A percentile compares a stretch with the other conserved stretches of the same genome.
Evolutionary conservation across 2,797 vertebrate species (phyloP).

Genomic region (Lerista edwardsae): DNA sequence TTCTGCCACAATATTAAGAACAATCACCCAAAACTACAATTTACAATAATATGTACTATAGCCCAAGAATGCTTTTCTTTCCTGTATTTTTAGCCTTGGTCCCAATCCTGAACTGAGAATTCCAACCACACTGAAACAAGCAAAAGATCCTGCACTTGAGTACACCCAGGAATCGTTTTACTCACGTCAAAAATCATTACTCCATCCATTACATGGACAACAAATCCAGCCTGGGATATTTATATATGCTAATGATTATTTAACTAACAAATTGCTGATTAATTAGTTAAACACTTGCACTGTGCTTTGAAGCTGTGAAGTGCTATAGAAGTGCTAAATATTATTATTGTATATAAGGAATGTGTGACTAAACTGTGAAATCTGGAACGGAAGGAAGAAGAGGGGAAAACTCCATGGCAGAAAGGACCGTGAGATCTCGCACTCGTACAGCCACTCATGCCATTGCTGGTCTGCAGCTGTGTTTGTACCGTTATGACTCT

Average conservation of each 20-base stretch:
- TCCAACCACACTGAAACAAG: not conserved
- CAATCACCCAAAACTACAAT: not conserved
- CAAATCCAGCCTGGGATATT: conserved; percentile 41
- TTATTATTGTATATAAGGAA: conserved; percentile 35
- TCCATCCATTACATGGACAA: conserved; percentile 42
- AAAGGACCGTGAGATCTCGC: not conserved
- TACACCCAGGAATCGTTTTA: conserved; percentile 29
- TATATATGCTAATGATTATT: conserved; percentile 44
- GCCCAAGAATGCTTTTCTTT: not conserved
- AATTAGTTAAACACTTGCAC: conserved; percentile 49
- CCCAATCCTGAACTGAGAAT: not conserved
- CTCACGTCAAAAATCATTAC: conserved; percentile 33
- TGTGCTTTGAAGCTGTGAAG: conserved; percentile 32
- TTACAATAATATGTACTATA: too few species aligned
- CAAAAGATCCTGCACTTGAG: conserved; percentile 26
- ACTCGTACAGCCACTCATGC: not conserved
- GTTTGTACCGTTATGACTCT: not conserved
- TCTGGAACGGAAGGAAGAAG: conserved; percentile 3
- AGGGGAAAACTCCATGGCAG: not conserved
- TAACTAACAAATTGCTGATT: conserved; percentile 54
- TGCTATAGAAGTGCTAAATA: conserved; percentile 9
- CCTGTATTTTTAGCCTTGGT: not conserved
- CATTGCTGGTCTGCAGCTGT: not conserved
- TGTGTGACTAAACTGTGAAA: conserved; percentile 35
- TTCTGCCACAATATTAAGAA: too few species aligned